A percentile compares a stretch with the other conserved stretches of the same genome.
These are phyloP conservation scores for Zoanthus solanderi DNA, from an alignment of 92 coral and sea anemone species.

Conservation along the genomic window DNA sequence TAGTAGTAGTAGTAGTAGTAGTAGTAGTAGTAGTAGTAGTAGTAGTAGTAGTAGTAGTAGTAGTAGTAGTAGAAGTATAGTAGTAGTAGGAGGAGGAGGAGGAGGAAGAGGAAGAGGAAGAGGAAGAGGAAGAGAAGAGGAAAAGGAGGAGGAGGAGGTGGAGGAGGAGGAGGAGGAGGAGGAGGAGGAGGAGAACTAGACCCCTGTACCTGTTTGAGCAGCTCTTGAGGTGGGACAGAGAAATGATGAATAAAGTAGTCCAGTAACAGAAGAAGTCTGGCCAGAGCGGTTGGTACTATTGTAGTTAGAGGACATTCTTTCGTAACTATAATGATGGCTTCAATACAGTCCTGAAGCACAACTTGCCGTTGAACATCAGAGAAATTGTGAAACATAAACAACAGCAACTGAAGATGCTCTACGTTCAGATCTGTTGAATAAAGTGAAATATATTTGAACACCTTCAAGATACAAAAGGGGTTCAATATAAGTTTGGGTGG, in stretches of 20 bases:
- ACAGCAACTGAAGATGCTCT: slow-evolving; percentile 92
- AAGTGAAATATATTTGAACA: background rate
- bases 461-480: no score
- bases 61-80: no score
- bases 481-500: no score
- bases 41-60: no score
- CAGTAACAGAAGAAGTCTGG: slow-evolving; percentile 73
- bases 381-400: slow-evolving; percentile 93
- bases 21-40: no score
- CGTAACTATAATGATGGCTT: slow-evolving; percentile 71
- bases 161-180: no score
- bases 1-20: no score
- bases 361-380: slow-evolving; percentile 75
- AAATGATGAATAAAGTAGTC: slow-evolving; percentile 94
- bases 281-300: slow-evolving; percentile 67
- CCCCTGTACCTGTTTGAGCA: slow-evolving; percentile 78
- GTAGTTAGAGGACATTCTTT: slow-evolving; percentile 56
- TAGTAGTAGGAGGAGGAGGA: no score
- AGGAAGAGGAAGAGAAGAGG: no score
- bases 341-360: slow-evolving; percentile 68
- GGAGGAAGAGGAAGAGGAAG: no score
- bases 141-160: no score
- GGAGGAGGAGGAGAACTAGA: no score
- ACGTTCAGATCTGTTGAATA: slow-evolving; percentile 84
- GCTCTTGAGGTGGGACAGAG: slow-evolving; percentile 85